Evolutionary conservation across 2,888 invertebrate genomes (phyloP).

Genomic region (Orchestes rusci): DNA sequence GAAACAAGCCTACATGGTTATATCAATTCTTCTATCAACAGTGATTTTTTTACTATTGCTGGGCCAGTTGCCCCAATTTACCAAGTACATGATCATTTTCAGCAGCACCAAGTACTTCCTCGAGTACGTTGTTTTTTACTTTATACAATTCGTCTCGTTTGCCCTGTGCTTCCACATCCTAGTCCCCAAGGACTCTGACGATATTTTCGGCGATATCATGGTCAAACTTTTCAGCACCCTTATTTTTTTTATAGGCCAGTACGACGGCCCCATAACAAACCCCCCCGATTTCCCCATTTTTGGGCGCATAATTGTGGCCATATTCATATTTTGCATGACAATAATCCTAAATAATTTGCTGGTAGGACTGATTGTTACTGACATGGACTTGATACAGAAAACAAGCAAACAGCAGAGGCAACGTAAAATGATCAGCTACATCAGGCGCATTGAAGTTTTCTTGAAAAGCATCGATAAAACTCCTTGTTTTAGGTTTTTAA

Average conservation of each 20-base stretch:
- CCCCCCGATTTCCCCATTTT: constrained; percentile 27
- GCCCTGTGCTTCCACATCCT: constrained; percentile 31
- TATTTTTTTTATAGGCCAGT: constrained; percentile 31
- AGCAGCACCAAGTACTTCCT: constrained; percentile 30
- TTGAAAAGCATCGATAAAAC: constrained; percentile 23
- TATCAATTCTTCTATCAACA: constrained; percentile 27
- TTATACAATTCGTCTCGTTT: constrained; percentile 31
- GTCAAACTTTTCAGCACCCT: constrained; percentile 29
- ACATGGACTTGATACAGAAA: constrained; percentile 30
- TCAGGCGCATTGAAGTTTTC: constrained; percentile 26
- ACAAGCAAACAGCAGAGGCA: constrained; percentile 28
- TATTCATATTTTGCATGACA: constrained; percentile 33
- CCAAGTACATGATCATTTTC: constrained; percentile 32
- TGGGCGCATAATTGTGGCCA: constrained; percentile 27
- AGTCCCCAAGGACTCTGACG: constrained; percentile 18
- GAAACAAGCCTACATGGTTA: constrained; percentile 23
- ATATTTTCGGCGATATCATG: constrained; percentile 15
- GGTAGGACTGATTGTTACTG: constrained; percentile 32
- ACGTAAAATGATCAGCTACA: constrained; percentile 28
- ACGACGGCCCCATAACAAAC: constrained; percentile 27
- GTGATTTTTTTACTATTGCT: constrained; percentile 26
- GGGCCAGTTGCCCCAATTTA: constrained; percentile 29
- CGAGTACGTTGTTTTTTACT: constrained; percentile 31
- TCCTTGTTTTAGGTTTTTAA: constrained; percentile 5
- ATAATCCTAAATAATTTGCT: constrained; percentile 32